phyloP scores from a whole-genome alignment of 2,113 vertebrate species.

The Cephalophus harveyi region DNA sequence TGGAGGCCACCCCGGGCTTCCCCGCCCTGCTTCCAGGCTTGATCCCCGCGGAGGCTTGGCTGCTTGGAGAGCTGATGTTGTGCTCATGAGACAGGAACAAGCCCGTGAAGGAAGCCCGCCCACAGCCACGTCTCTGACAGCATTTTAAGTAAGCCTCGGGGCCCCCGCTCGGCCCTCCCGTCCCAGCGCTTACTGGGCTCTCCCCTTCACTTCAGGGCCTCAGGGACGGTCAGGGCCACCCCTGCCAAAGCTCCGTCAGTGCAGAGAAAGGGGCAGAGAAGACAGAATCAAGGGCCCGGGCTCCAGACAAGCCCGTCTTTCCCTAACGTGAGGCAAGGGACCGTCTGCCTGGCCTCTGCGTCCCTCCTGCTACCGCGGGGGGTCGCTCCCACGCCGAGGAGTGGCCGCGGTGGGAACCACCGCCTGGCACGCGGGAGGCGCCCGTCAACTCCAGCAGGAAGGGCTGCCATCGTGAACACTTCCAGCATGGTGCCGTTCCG shows the following conservation, averaged over 20 bases:
- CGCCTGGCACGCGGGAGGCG: rapidly evolving
- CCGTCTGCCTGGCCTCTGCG: rapidly evolving
- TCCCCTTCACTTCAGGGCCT: neutral
- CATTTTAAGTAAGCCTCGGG: rapidly evolving
- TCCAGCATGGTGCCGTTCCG: rapidly evolving
- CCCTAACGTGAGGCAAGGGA: rapidly evolving
- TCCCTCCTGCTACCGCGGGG: no score
- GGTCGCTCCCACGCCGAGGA: rapidly evolving
- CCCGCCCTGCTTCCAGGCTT: neutral
- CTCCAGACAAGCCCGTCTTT: rapidly evolving
- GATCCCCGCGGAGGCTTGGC: rapidly evolving
- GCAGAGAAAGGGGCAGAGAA: rapidly evolving
- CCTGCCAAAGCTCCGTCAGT: rapidly evolving
- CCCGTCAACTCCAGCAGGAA: rapidly evolving
- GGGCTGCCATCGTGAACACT: rapidly evolving
- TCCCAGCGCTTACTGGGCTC: no score
- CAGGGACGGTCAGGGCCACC: neutral
- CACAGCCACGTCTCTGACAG: rapidly evolving
- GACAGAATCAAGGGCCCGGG: neutral
- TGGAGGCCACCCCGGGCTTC: rapidly evolving
- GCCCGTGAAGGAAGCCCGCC: rapidly evolving
- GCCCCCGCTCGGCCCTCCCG: no score
- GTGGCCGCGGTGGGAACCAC: rapidly evolving
- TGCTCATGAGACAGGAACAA: neutral
- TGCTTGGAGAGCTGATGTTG: rapidly evolving